Conservation (phyloP, 2,113 vertebrate species). For the Nycticryphes semicollaris region DNA sequence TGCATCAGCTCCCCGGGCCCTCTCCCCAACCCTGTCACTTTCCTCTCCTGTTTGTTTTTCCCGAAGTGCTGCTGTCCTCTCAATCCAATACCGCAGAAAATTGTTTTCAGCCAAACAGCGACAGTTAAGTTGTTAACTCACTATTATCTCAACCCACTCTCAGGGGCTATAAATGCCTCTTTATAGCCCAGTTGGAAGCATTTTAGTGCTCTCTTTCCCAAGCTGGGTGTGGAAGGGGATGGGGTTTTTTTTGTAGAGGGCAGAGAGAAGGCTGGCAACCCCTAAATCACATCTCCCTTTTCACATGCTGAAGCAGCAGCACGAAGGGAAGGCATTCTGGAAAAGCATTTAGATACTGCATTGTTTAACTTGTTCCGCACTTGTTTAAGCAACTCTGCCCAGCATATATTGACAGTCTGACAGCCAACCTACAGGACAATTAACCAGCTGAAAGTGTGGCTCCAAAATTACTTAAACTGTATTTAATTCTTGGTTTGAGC, state of each 20-base stretch:
- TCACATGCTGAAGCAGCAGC: background rate
- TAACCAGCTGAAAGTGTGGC: background rate
- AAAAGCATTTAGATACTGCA: background rate
- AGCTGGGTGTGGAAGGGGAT: background rate
- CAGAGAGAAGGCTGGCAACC: background rate
- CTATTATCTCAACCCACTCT: background rate
- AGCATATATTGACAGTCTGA: background rate
- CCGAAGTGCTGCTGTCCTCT: background rate
- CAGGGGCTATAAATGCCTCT: background rate
- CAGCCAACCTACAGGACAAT: background rate
- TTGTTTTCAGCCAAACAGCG: background rate
- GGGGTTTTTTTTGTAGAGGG: rapidly evolving
- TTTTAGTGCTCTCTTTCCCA: background rate
- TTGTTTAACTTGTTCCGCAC: rapidly evolving
- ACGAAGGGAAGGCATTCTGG: background rate
- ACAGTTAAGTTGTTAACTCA: background rate
- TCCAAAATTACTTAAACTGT: background rate
- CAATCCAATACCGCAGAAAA: background rate
- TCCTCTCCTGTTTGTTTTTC: background rate
- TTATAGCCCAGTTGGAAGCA: background rate
- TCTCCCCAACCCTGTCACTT: background rate
- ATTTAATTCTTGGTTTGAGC: background rate
- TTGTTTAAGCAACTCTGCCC: background rate
- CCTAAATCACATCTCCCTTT: background rate
- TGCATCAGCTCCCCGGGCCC: background rate